These are phyloP conservation scores for Loriculus beryllinus DNA, from an alignment of 2,797 vertebrate genomes.

Conservation along the genomic window DNA sequence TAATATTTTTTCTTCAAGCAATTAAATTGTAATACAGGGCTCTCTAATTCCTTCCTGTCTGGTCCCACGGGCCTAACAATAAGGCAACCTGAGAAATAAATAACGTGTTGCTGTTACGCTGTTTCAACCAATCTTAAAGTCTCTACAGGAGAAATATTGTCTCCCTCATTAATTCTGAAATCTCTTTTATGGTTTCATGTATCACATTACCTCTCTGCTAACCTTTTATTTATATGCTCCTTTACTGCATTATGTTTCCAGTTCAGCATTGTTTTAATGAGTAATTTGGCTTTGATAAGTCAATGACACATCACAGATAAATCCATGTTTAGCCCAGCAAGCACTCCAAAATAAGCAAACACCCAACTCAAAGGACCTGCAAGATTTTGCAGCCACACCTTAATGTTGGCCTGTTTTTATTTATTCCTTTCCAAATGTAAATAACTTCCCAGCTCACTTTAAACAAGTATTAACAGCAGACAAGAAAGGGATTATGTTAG, in stretches of 20 bases:
- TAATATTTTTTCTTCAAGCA: slow-evolving; percentile 80
- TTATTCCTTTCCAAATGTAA: slow-evolving; percentile 34
- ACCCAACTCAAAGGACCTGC: neutral
- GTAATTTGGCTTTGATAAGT: slow-evolving; percentile 60
- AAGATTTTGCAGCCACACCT: neutral
- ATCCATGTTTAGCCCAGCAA: neutral
- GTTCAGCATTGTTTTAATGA: slow-evolving; percentile 60
- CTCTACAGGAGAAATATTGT: slow-evolving; percentile 61
- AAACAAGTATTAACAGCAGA: neutral
- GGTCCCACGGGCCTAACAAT: slow-evolving; percentile 71
- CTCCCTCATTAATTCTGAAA: slow-evolving; percentile 65
- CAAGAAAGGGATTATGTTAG: slow-evolving; percentile 15
- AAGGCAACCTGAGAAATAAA: slow-evolving; percentile 75
- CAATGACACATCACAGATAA: slow-evolving; percentile 15
- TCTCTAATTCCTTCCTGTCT: slow-evolving; percentile 79
- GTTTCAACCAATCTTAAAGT: slow-evolving; percentile 64
- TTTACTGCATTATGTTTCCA: slow-evolving; percentile 48
- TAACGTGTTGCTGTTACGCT: slow-evolving; percentile 59
- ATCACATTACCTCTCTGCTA: slow-evolving; percentile 67
- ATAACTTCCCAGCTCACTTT: neutral
- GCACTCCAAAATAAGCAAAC: slow-evolving; percentile 25
- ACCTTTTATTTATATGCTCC: slow-evolving; percentile 19
- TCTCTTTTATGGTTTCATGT: slow-evolving; percentile 62
- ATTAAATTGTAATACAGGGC: slow-evolving; percentile 77
- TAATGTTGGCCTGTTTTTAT: slow-evolving; percentile 28